These are phyloP conservation scores for Dolichallabes microphthalmus DNA, from an alignment of 2,113 vertebrate species.

Conservation along the genomic window DNA sequence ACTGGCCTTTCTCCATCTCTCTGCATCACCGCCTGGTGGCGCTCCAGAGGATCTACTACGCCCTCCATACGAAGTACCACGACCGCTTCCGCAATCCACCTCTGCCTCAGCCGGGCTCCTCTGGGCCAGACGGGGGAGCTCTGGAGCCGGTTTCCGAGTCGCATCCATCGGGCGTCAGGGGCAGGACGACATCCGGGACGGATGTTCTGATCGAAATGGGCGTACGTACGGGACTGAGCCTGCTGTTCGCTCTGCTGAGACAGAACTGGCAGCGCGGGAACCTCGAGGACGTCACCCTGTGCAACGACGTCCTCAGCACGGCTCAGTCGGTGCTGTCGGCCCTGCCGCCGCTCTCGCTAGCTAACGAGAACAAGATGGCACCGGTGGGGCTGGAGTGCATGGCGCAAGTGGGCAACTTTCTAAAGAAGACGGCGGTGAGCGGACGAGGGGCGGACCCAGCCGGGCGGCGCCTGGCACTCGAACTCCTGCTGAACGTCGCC, in stretches of 20 bases:
- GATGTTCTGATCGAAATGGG: slow-evolving; percentile 82
- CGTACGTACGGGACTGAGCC: slow-evolving; percentile 77
- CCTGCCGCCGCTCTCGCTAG: slow-evolving; percentile 76
- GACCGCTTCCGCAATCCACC: slow-evolving; percentile 70
- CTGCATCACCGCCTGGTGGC: slow-evolving; percentile 74
- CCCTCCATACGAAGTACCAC: slow-evolving; percentile 79
- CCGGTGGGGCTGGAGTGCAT: slow-evolving; percentile 78
- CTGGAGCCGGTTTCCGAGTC: slow-evolving; percentile 65
- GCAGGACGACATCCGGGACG: slow-evolving; percentile 70
- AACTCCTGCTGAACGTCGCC: slow-evolving; percentile 75
- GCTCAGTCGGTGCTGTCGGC: slow-evolving; percentile 74
- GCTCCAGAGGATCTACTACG: slow-evolving; percentile 77
- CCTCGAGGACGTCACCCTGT: slow-evolving; percentile 68
- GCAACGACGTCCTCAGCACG: slow-evolving; percentile 77
- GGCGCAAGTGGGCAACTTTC: slow-evolving; percentile 74
- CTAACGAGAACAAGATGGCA: slow-evolving; percentile 80
- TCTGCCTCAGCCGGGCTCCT: slow-evolving; percentile 63
- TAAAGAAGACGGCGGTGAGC: slow-evolving; percentile 76
- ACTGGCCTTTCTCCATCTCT: slow-evolving; percentile 72
- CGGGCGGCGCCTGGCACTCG: slow-evolving; percentile 72
- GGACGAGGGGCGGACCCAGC: slow-evolving; percentile 70
- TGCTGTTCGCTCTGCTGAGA: slow-evolving; percentile 77
- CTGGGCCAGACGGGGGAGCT: slow-evolving; percentile 62
- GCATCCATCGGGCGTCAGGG: slow-evolving; percentile 56
- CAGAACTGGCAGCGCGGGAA: slow-evolving; percentile 73